Evolutionary conservation across 1,140 invertebrate genomes (phyloP).

Genomic region (Drosophila athabasca): DNA sequence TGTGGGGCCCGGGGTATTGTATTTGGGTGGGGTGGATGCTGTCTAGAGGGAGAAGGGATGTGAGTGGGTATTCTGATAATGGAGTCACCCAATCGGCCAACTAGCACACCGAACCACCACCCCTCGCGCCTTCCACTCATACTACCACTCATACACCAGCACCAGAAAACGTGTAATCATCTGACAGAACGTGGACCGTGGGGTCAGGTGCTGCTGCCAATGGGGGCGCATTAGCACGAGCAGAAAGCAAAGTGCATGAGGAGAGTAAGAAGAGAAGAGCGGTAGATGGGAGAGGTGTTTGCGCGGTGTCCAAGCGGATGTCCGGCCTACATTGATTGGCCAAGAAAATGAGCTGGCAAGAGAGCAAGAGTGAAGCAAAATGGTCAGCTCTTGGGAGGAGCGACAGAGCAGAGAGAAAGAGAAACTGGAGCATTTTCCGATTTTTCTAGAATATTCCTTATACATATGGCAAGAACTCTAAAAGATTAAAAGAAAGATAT

Average conservation of each 20-base stretch:
- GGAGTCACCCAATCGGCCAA: not conserved
- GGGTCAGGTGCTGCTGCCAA: constrained; percentile 17
- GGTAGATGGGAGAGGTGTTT: not conserved
- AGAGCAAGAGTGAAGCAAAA: not conserved
- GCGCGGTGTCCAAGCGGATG: constrained; percentile 22
- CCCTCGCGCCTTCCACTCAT: too few relatives aligned
- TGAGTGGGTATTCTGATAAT: constrained; percentile 53
- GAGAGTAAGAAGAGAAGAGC: constrained; percentile 7
- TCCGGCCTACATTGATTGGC: constrained; percentile 44
- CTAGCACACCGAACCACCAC: too few relatives aligned
- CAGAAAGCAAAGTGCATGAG: constrained; percentile 23
- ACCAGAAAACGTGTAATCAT: not conserved
- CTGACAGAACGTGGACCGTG: not conserved
- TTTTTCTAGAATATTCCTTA: too few relatives aligned
- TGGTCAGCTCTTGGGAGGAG: too few relatives aligned
- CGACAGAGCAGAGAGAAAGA: too few relatives aligned
- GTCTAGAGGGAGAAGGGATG: constrained; percentile 2
- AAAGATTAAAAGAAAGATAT: too few relatives aligned
- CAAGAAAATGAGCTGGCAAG: not conserved
- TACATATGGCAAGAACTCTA: too few relatives aligned
- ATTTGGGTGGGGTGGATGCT: not conserved
- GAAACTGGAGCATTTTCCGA: not conserved
- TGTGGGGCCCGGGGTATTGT: too few relatives aligned
- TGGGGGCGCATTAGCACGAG: constrained; percentile 15
- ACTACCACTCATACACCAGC: not conserved